Evolutionary conservation across 2,888 invertebrate genomes (phyloP).

Genomic region (Rhaphigaster nebulosa): DNA sequence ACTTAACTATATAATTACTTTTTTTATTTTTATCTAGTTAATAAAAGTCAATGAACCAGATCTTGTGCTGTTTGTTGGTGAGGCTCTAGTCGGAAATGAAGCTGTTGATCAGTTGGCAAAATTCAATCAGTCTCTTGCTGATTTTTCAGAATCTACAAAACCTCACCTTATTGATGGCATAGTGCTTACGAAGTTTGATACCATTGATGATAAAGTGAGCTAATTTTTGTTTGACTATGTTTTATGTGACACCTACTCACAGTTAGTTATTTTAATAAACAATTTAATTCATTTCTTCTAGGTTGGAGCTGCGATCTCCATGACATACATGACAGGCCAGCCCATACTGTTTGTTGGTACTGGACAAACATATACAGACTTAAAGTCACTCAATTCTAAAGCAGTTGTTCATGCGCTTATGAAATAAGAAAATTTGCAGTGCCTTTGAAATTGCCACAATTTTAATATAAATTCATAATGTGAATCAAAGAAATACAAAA

Average conservation of each 20-base stretch:
- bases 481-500: constrained; percentile 36
- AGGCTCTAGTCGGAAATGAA: constrained; percentile 99
- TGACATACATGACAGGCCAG: constrained; percentile 99
- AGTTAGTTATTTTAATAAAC: neutral
- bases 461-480: constrained; percentile 24
- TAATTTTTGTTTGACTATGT: neutral
- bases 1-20: neutral
- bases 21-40: constrained; percentile 71
- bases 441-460: constrained; percentile 53
- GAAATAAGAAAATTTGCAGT: constrained; percentile 75
- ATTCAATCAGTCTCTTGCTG: constrained; percentile 98
- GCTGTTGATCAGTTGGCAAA: constrained; percentile 99
- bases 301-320: constrained; percentile 99
- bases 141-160: constrained; percentile 82
- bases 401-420: constrained; percentile 96
- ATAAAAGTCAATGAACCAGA: constrained; percentile 98
- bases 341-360: constrained; percentile 99
- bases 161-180: constrained; percentile 98
- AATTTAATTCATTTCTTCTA: constrained; percentile 66
- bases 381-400: constrained; percentile 95
- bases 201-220: constrained; percentile 94
- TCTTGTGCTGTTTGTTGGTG: constrained; percentile 98
- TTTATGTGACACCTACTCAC: neutral
- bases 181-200: constrained; percentile 99
- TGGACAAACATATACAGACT: constrained; percentile 98